These are phyloP conservation scores for Lepisosteus osseus DNA, from an alignment of 2,113 vertebrate genomes.

Conservation along the genomic window DNA sequence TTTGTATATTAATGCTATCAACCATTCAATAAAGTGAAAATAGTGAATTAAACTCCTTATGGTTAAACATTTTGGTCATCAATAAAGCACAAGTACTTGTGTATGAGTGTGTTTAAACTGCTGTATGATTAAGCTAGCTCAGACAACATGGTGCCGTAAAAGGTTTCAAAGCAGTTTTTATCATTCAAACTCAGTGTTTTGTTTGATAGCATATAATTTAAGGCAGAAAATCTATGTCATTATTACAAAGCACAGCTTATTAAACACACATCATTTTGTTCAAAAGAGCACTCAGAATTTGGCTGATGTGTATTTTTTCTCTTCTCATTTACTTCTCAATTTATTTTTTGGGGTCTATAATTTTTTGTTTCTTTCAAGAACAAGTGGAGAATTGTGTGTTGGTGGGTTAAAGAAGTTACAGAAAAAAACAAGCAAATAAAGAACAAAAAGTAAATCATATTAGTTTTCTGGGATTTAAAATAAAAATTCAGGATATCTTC, in stretches of 20 bases:
- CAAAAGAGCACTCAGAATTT: constrained; percentile 20
- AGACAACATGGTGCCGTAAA: constrained; percentile 34
- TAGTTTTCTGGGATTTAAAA: background rate
- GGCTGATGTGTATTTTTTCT: background rate
- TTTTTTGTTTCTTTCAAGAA: background rate
- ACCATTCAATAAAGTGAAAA: too few relatives aligned
- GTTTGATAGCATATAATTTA: constrained; percentile 39
- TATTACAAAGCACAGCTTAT: constrained; percentile 34
- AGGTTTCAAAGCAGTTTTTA: constrained; percentile 40
- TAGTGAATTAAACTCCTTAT: too few relatives aligned
- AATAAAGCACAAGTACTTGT: too few relatives aligned
- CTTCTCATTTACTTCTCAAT: constrained; percentile 1
- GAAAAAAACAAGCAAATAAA: background rate
- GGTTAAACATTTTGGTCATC: too few relatives aligned
- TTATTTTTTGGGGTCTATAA: constrained; percentile 10
- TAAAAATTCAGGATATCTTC: too few relatives aligned
- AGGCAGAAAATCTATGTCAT: constrained; percentile 26
- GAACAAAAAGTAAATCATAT: background rate
- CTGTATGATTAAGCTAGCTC: constrained; percentile 34
- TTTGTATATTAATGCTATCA: too few relatives aligned
- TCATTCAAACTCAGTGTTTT: constrained; percentile 19
- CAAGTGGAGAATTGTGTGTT: background rate
- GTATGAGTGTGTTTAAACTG: constrained; percentile 22
- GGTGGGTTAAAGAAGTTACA: background rate
- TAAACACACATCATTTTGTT: constrained; percentile 25